These are phyloP conservation scores for Cairina moschata DNA, from an alignment of 2,113 vertebrate genomes.

Conservation along the genomic window DNA sequence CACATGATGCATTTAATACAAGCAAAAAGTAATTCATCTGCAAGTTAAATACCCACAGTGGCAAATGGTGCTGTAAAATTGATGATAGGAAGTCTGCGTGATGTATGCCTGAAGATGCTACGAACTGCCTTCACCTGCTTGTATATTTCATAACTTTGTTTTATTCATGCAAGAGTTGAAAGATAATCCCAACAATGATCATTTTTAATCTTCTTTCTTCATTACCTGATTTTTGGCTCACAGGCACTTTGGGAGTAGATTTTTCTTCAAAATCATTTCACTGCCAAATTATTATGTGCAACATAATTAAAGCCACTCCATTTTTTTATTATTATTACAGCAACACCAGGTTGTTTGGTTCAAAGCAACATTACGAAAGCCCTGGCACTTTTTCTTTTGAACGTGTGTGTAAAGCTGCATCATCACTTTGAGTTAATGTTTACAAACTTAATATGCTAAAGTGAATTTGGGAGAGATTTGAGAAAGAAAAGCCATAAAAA, in stretches of 20 bases:
- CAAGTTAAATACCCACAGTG: conserved; percentile 40
- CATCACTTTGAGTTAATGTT: neutral
- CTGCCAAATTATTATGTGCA: conserved; percentile 1
- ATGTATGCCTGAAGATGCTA: neutral
- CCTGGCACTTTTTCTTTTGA: neutral
- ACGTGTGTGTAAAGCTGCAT: neutral
- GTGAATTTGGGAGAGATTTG: neutral
- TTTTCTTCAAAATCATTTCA: neutral
- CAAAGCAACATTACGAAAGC: neutral
- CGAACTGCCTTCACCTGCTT: neutral
- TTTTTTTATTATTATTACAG: neutral
- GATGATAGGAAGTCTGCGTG: neutral
- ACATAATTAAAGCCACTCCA: neutral
- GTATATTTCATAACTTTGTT: neutral
- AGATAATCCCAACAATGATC: neutral
- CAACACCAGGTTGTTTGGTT: neutral
- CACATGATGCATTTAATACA: conserved; percentile 22
- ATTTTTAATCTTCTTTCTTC: conserved; percentile 32
- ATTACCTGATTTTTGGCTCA: neutral
- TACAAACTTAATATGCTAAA: neutral
- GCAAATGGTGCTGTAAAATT: conserved; percentile 43
- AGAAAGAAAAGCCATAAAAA: neutral
- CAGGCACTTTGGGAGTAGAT: neutral
- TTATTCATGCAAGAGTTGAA: conserved; percentile 25
- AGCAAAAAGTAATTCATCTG: conserved; percentile 48